Evolutionary conservation across 2,888 invertebrate species (phyloP).

Genomic region (Metallyticus violacea): DNA sequence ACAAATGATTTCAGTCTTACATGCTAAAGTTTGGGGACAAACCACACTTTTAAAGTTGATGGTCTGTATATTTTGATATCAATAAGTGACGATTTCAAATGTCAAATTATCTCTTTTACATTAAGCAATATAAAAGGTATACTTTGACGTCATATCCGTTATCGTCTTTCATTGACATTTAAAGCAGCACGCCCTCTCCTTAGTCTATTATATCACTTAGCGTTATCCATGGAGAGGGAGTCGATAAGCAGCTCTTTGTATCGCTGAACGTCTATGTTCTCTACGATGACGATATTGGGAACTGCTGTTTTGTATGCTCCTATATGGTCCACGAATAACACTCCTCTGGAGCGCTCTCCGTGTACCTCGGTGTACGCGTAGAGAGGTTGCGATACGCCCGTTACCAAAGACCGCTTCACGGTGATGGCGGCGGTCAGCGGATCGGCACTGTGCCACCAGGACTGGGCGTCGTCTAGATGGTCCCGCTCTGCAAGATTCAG

Average conservation of each 20-base stretch:
- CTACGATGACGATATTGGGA: slow-evolving; percentile 31
- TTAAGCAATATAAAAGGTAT: too few relatives aligned
- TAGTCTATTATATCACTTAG: too few relatives aligned
- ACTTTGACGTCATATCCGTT: too few relatives aligned
- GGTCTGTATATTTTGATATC: too few relatives aligned
- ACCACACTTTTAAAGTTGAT: too few relatives aligned
- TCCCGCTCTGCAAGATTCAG: slow-evolving; percentile 30
- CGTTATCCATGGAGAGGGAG: not conserved
- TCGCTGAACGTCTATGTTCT: slow-evolving; percentile 24
- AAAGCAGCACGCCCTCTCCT: too few relatives aligned
- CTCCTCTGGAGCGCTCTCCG: slow-evolving; percentile 29
- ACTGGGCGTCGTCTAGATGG: not conserved
- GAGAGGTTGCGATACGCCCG: slow-evolving; percentile 30
- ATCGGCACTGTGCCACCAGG: slow-evolving; percentile 39
- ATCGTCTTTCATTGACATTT: too few relatives aligned
- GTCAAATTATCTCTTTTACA: too few relatives aligned
- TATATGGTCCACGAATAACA: slow-evolving; percentile 32
- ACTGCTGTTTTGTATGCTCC: not conserved
- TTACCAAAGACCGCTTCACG: slow-evolving; percentile 38
- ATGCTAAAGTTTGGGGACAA: too few relatives aligned
- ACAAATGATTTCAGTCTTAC: too few relatives aligned
- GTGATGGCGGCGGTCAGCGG: slow-evolving; percentile 37
- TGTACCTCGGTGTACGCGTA: slow-evolving; percentile 28
- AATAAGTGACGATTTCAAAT: too few relatives aligned
- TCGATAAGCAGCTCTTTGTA: slow-evolving; percentile 28